Evolutionary conservation across 2,888 invertebrate genomes (phyloP).

Genomic region (Epinotia bilunana): DNA sequence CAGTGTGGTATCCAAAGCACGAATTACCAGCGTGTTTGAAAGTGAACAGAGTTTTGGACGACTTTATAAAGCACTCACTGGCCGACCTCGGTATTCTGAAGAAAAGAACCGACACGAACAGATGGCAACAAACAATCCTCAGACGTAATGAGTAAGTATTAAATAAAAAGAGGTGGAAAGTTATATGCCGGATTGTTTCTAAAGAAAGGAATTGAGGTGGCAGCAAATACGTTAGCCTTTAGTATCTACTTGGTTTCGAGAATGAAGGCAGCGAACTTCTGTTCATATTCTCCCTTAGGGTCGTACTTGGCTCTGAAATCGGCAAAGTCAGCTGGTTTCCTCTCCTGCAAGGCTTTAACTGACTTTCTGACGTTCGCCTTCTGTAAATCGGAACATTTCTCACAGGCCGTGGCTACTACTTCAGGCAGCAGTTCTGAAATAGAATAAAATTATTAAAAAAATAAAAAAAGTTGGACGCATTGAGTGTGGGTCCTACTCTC

Average conservation of each 20-base stretch:
- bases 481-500: too few relatives aligned
- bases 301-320: conserved; percentile 68
- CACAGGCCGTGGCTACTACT: conserved; percentile 69
- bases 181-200: not conserved
- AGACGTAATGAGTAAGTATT: not conserved
- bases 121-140: not conserved
- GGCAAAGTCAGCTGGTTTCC: conserved; percentile 61
- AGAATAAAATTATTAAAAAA: not conserved
- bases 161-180: not conserved
- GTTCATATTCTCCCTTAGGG: conserved; percentile 67
- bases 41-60: not conserved
- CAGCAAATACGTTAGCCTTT: not conserved
- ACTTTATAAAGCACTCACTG: not conserved
- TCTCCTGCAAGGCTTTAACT: conserved; percentile 66
- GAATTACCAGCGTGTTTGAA: not conserved
- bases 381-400: conserved; percentile 68
- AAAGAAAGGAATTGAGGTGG: not conserved
- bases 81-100: not conserved
- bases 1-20: not conserved
- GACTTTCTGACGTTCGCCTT: conserved; percentile 63
- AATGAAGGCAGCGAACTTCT: conserved; percentile 64
- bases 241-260: conserved; percentile 54
- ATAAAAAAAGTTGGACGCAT: too few relatives aligned
- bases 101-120: not conserved
- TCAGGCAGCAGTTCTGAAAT: conserved; percentile 71